A percentile compares a stretch with the other conserved stretches of the same genome.
Evolutionary conservation across 2,797 vertebrate species (phyloP).

Genomic region (Lepus oiostolus): DNA sequence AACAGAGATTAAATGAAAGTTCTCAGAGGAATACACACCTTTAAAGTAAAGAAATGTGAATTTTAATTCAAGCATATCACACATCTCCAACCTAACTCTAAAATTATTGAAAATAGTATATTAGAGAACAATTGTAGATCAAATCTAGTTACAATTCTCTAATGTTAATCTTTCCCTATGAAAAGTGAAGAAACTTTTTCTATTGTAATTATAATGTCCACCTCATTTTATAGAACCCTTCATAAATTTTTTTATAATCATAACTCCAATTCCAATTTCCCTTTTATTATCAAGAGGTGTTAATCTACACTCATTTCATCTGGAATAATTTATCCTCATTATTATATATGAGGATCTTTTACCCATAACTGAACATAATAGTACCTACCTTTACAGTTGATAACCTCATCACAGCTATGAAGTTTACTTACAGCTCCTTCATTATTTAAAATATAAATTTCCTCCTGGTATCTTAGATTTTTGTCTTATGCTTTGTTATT

Average conservation of each 20-base stretch:
- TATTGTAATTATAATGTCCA: background rate
- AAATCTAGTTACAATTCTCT: background rate
- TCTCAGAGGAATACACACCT: background rate
- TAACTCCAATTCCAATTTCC: conserved; percentile 20
- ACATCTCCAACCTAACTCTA: background rate
- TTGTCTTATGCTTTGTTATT: background rate
- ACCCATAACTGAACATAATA: background rate
- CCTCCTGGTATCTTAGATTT: background rate
- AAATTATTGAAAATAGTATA: conserved; percentile 31
- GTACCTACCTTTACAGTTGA: background rate
- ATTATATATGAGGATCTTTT: conserved; percentile 7
- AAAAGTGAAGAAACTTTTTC: conserved; percentile 13
- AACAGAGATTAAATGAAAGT: conserved; percentile 4
- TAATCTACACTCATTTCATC: background rate
- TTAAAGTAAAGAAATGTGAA: conserved; percentile 49
- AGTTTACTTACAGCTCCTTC: background rate
- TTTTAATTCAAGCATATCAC: background rate
- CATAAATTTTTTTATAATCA: background rate
- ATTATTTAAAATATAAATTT: background rate
- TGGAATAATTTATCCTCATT: background rate
- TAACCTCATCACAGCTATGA: background rate
- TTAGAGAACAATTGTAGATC: conserved; percentile 4
- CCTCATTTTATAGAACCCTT: background rate
- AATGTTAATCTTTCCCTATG: conserved; percentile 7
- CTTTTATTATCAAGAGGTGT: conserved; percentile 22